phyloP scores from a whole-genome alignment of 1,140 invertebrate genomes.

The Lanistes nyassanus region DNA sequence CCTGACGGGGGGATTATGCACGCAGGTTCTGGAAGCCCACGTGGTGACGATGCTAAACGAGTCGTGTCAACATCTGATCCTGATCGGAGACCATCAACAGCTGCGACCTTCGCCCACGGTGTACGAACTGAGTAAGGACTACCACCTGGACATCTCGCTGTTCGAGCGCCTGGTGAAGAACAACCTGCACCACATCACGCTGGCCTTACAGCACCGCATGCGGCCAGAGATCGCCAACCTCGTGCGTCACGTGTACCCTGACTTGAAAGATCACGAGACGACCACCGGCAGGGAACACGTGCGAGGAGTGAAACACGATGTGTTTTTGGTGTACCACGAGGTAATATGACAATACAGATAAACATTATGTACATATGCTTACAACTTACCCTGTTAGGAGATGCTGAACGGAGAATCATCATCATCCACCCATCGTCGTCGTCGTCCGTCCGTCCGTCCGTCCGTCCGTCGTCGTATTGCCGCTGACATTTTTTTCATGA shows the following conservation, averaged over 20 bases:
- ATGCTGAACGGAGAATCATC: too few species aligned
- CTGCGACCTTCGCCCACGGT: conserved; percentile 65
- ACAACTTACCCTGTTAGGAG: too few species aligned
- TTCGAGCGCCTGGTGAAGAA: conserved; percentile 61
- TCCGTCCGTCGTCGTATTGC: too few species aligned
- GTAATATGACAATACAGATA: too few species aligned
- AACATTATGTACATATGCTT: too few species aligned
- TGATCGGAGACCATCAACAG: conserved; percentile 79
- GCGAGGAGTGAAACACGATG: conserved; percentile 58
- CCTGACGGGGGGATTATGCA: too few species aligned
- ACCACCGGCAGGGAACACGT: conserved; percentile 57
- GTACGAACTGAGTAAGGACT: conserved; percentile 54
- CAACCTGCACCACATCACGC: conserved; percentile 47
- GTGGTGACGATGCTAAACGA: conserved; percentile 70
- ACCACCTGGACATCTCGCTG: conserved; percentile 63
- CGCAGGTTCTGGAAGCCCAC: conserved; percentile 52
- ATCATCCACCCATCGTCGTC: too few species aligned
- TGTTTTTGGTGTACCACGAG: conserved; percentile 66
- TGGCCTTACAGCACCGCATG: conserved; percentile 57
- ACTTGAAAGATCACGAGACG: conserved; percentile 57
- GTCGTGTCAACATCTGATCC: conserved; percentile 80
- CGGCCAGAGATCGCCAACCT: conserved; percentile 64
- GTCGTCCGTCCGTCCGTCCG: too few species aligned
- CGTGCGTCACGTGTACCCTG: conserved; percentile 63
- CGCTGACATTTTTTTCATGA: too few species aligned